Conservation (phyloP, 2,797 vertebrate species). For the Australoheros facetus region DNA sequence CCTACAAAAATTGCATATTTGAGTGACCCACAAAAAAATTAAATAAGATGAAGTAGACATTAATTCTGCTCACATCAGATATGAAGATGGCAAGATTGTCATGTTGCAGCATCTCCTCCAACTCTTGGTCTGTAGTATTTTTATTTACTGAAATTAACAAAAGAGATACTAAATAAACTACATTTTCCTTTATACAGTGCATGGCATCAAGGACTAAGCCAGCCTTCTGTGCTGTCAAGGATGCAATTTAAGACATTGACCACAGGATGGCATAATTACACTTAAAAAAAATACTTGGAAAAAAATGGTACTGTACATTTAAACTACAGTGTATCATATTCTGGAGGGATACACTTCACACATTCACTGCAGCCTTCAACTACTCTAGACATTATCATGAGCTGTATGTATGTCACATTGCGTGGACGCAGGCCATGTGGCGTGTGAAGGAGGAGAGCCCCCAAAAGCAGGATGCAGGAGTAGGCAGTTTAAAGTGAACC, state of each 20-base stretch:
- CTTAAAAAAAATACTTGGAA: background rate
- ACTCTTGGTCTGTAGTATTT: constrained; percentile 86
- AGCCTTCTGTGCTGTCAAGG: background rate
- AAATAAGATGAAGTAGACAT: background rate
- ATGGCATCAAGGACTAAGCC: background rate
- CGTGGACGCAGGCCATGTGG: too few relatives aligned
- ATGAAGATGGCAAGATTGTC: constrained; percentile 87
- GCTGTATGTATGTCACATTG: background rate
- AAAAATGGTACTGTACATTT: background rate
- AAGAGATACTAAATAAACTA: background rate
- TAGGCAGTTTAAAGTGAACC: too few relatives aligned
- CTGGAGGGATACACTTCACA: background rate
- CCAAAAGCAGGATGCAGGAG: too few relatives aligned
- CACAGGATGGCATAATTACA: constrained; percentile 12
- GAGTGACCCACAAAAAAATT: background rate
- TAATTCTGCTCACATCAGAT: constrained; percentile 81
- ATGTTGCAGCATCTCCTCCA: constrained; percentile 88
- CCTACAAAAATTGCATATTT: background rate
- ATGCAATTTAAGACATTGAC: background rate
- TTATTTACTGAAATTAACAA: constrained; percentile 81
- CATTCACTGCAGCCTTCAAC: background rate
- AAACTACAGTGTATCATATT: background rate
- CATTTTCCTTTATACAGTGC: background rate
- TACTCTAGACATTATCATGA: background rate
- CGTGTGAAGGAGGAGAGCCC: too few relatives aligned